A percentile compares a stretch with the other conserved stretches of the same genome.
Conservation (phyloP, 2,888 invertebrate species). For the Choreutis nemorana region DNA sequence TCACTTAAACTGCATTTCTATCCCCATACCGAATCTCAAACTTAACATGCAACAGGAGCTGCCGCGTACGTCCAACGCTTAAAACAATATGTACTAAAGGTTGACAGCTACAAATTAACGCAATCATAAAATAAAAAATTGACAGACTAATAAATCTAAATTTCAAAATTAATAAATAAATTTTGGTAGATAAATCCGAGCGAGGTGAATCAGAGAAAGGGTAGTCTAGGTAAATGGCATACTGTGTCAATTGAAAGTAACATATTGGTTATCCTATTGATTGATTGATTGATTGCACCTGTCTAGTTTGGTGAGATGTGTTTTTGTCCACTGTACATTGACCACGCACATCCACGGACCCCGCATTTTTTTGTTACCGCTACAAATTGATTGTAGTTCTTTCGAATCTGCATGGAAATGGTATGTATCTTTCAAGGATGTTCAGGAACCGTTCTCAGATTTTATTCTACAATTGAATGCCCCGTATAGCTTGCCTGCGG, state of each 20-base stretch:
- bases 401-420: conserved; percentile 57
- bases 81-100: conserved; percentile 54
- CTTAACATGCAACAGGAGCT: conserved; percentile 30
- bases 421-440: conserved; percentile 21
- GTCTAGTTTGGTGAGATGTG: conserved; percentile 24
- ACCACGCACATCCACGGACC: conserved; percentile 46
- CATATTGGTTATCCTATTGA: conserved; percentile 26
- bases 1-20: too few relatives aligned
- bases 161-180: too few relatives aligned
- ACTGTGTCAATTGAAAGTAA: conserved; percentile 33
- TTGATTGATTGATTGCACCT: conserved; percentile 16
- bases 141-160: too few relatives aligned
- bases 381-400: conserved; percentile 38
- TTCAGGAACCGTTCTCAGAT: conserved; percentile 1
- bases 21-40: too few relatives aligned
- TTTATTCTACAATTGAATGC: conserved; percentile 25
- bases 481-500: conserved; percentile 27
- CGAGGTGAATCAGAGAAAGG: too few relatives aligned
- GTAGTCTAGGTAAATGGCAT: too few relatives aligned
- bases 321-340: conserved; percentile 48
- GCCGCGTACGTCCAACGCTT: conserved; percentile 56
- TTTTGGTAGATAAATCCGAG: too few relatives aligned
- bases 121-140: too few relatives aligned
- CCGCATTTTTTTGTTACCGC: conserved; percentile 41
- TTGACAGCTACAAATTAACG: conserved; percentile 27